Base-by-base conservation (phyloP, 1,140 invertebrate genomes). In the Argopecten irradians region DNA sequence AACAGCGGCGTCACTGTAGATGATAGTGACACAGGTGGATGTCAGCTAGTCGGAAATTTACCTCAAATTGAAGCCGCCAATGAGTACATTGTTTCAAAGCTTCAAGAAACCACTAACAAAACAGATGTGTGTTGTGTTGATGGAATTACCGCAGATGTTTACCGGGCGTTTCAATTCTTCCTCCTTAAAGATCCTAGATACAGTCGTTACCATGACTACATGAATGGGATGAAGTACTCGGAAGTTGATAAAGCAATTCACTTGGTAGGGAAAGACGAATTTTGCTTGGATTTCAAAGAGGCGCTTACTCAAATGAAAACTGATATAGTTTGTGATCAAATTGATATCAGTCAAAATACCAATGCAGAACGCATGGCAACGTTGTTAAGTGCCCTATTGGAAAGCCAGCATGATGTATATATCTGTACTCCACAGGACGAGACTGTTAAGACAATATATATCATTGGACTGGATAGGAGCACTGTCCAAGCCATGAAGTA, bases 121-220 rank as follows among this genome's bases (percentile, higher is more conserved):
- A 28, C 55, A n/a, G 13, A n/a, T 5, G 55, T 28, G 22, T 5
- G 22, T 28, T 71, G 5, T 28, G 55, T 71, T n/a, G 55, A 71
- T 71, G 55, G 55, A 71, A 71, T 71, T 16, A 71, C 22, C 22
- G n/a, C 5, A 28, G 86, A 87, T 43, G 82, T 87, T n/a, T 87
- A 41, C 41, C 39, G 83, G 22, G 86, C 86, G 16, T 87, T 87
- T 33, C 55, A 35, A 19, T 83, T 39, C 34, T 87, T 87, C 33
- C 39, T 83, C 35, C 34, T 43, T 2, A 39, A 19, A 41, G 34
- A 28, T 41, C n/a, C 82, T 83, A 34, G 19, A 41, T 39, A 83
- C 82, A 41, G 34, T 11, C 22, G 36, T 83, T 34, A 87, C 82
- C 13, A 87, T 35, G 36, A 33, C 35, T 11, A 39, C 33, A 33